Percentiles rank a stretch among this genome's conserved stretches.
Conservation (phyloP, 2,113 vertebrate genomes). For the Ammodytes marinus region DNA sequence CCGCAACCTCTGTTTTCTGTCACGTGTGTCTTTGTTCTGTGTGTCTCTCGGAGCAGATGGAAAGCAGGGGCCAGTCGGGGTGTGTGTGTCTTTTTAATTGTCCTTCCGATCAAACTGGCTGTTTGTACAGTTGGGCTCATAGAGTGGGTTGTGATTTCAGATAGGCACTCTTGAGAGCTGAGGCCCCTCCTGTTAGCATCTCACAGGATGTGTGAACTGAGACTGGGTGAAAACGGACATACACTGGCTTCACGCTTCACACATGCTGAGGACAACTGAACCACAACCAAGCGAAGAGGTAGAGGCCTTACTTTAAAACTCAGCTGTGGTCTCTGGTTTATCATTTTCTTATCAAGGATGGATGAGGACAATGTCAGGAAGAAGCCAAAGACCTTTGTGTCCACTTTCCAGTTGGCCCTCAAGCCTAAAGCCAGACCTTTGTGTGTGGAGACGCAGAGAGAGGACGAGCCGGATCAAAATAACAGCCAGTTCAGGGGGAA, state of each 20-base stretch:
- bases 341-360: slow-evolving; percentile 62
- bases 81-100: slow-evolving; percentile 59
- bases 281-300: slow-evolving; percentile 9
- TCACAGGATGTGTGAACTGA: slow-evolving; percentile 49
- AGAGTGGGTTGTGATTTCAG: slow-evolving; percentile 53
- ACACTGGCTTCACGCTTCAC: slow-evolving; percentile 11
- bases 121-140: slow-evolving; percentile 32
- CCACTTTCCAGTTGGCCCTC: slow-evolving; percentile 75
- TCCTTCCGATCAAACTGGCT: slow-evolving; percentile 43
- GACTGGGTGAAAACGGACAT: slow-evolving; percentile 8
- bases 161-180: slow-evolving; percentile 21
- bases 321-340: background rate
- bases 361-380: slow-evolving; percentile 57
- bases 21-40: slow-evolving; percentile 28
- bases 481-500: slow-evolving; percentile 4
- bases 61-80: slow-evolving; percentile 36
- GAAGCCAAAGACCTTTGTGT: slow-evolving; percentile 76
- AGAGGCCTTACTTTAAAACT: slow-evolving; percentile 27
- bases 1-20: slow-evolving; percentile 28
- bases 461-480: slow-evolving; percentile 50
- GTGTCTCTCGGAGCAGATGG: slow-evolving; percentile 18
- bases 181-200: slow-evolving; percentile 59
- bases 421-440: slow-evolving; percentile 47
- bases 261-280: background rate
- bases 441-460: slow-evolving; percentile 5